These are phyloP conservation scores for Acrobasis suavella DNA, from an alignment of 2,888 invertebrate genomes.

Conservation along the genomic window DNA sequence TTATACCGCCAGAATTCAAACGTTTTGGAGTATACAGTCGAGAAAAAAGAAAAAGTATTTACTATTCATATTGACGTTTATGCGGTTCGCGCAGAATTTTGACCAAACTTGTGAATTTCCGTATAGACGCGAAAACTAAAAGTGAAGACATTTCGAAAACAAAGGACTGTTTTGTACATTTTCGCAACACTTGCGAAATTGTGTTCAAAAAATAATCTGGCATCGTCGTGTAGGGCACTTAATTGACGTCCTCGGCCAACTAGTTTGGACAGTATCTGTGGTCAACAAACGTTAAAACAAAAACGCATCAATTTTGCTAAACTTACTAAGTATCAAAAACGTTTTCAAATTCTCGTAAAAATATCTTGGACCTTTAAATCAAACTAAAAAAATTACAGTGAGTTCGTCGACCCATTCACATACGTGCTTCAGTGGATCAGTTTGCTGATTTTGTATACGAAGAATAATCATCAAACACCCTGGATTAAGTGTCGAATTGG, in stretches of 20 bases:
- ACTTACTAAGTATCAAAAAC: constrained; percentile 58
- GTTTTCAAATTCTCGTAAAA: constrained; percentile 69
- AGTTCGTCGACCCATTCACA: constrained; percentile 66
- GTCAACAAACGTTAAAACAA: constrained; percentile 76
- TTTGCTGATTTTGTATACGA: constrained; percentile 61
- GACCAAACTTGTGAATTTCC: constrained; percentile 77
- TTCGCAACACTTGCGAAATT: constrained; percentile 80
- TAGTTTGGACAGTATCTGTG: constrained; percentile 76
- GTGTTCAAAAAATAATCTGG: constrained; percentile 77
- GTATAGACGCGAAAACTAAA: constrained; percentile 77
- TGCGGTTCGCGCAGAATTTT: constrained; percentile 78
- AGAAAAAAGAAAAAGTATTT: constrained; percentile 64
- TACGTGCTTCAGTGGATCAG: constrained; percentile 75
- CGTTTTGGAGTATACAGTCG: constrained; percentile 77
- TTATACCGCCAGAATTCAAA: constrained; percentile 73
- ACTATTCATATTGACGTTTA: constrained; percentile 63
- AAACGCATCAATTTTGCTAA: constrained; percentile 69
- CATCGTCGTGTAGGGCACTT: constrained; percentile 59
- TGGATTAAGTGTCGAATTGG: constrained; percentile 75
- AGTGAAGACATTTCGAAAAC: constrained; percentile 75
- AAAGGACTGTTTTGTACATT: constrained; percentile 83
- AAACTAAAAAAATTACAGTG: constrained; percentile 69
- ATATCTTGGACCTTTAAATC: constrained; percentile 60
- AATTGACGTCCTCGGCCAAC: constrained; percentile 69
- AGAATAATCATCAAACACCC: constrained; percentile 54